phyloP scores from a whole-genome alignment of 2,113 vertebrate genomes.

The Panthera uncia region DNA sequence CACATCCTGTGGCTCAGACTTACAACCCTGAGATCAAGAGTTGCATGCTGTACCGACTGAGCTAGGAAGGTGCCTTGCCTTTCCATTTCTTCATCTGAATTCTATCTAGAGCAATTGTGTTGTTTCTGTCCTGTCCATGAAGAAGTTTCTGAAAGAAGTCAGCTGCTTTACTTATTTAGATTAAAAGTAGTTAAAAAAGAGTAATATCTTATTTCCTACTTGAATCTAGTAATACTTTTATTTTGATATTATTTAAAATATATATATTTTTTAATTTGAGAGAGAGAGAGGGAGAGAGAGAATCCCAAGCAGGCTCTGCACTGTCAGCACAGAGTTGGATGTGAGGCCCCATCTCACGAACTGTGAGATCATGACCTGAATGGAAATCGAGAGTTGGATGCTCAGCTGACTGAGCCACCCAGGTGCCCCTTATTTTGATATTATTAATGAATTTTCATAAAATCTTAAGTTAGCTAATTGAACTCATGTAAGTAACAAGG shows the following conservation, averaged over 20 bases:
- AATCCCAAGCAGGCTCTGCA: too few relatives aligned
- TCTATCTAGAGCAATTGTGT: background rate
- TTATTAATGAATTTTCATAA: background rate
- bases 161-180: background rate
- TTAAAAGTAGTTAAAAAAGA: constrained; percentile 27
- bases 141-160: constrained; percentile 5
- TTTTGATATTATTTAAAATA: background rate
- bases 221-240: constrained; percentile 18
- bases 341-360: too few relatives aligned
- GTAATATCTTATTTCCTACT: background rate
- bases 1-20: background rate
- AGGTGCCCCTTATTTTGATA: background rate
- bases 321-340: too few relatives aligned
- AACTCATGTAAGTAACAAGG: background rate
- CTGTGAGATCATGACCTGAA: too few relatives aligned
- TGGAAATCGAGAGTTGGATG: too few relatives aligned
- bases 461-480: background rate
- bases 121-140: background rate
- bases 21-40: background rate
- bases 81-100: constrained; percentile 31
- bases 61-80: background rate
- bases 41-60: background rate
- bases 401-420: too few relatives aligned
- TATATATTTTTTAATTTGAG: too few relatives aligned
- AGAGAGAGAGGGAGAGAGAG: too few relatives aligned